These are phyloP conservation scores for Lasioglossum zephyrum DNA, from an alignment of 2,888 invertebrate species.

Conservation along the genomic window DNA sequence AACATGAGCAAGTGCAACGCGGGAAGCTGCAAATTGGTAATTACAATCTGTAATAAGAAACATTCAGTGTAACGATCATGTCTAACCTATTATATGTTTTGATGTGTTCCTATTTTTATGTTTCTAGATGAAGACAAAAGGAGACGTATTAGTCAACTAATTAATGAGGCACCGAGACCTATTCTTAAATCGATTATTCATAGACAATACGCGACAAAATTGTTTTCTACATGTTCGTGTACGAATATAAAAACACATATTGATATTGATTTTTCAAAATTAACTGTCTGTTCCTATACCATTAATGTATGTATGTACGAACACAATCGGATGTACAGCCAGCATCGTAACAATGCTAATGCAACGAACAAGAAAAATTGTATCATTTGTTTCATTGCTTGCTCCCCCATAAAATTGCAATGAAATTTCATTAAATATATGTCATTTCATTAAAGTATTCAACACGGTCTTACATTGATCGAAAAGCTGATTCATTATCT, in stretches of 20 bases:
- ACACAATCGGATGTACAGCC: not conserved
- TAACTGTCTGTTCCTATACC: conserved; percentile 42
- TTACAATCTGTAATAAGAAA: conserved; percentile 70
- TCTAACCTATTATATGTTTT: conserved; percentile 30
- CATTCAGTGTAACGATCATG: conserved; percentile 61
- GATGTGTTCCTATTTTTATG: conserved; percentile 18
- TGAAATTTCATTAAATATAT: not conserved
- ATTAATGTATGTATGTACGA: not conserved
- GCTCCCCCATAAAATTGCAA: not conserved
- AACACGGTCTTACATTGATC: not conserved
- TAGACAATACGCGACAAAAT: not conserved
- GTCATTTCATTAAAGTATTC: not conserved
- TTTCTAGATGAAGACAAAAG: not conserved
- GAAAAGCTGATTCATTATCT: conserved; percentile 49
- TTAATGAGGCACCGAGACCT: not conserved
- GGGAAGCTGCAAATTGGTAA: conserved; percentile 67
- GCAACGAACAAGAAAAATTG: not conserved
- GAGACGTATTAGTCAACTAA: not conserved
- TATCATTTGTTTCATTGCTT: not conserved
- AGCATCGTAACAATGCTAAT: not conserved
- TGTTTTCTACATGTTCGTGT: not conserved
- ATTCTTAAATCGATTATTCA: not conserved
- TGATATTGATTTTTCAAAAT: not conserved
- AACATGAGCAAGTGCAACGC: conserved; percentile 65
- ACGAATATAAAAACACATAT: not conserved